Percentiles rank a stretch among this genome's conserved stretches.
These are phyloP conservation scores for Drosophila rufa DNA, from an alignment of 1,140 invertebrate genomes.

Conservation along the genomic window DNA sequence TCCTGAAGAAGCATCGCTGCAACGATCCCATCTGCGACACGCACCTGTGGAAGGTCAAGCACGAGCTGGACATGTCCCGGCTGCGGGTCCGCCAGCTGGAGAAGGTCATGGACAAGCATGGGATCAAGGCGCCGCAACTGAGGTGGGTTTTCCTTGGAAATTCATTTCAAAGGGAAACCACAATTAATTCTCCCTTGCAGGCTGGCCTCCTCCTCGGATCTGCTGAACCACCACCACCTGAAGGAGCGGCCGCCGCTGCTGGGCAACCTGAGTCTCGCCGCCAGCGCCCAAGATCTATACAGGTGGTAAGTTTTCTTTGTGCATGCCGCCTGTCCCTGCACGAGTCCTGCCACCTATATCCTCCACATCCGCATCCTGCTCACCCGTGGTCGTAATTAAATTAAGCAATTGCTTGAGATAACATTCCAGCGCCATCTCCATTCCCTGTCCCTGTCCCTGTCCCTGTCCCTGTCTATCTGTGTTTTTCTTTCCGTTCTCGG, in stretches of 20 bases:
- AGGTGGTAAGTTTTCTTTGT: conserved; percentile 84
- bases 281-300: conserved; percentile 86
- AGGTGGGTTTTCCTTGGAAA: conserved; percentile 72
- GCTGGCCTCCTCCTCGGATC: conserved; percentile 84
- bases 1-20: conserved; percentile 88
- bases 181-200: conserved; percentile 41
- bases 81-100: conserved; percentile 93
- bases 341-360: background rate
- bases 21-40: conserved; percentile 93
- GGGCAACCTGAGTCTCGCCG: conserved; percentile 84
- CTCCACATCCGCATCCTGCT: background rate
- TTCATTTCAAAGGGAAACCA: background rate
- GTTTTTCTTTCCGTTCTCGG: conserved; percentile 24
- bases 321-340: conserved; percentile 25
- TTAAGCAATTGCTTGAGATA: conserved; percentile 74
- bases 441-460: background rate
- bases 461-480: background rate
- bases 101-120: conserved; percentile 92
- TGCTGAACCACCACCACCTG: conserved; percentile 82
- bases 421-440: conserved; percentile 46
- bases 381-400: conserved; percentile 57
- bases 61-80: conserved; percentile 94
- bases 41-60: conserved; percentile 94
- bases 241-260: conserved; percentile 82
- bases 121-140: conserved; percentile 90